Evolutionary conservation across 2,888 invertebrate genomes (phyloP), one percentile per base, ranked within the genome.

Genomic region (Himalopsyche kuldschensis): DNA sequence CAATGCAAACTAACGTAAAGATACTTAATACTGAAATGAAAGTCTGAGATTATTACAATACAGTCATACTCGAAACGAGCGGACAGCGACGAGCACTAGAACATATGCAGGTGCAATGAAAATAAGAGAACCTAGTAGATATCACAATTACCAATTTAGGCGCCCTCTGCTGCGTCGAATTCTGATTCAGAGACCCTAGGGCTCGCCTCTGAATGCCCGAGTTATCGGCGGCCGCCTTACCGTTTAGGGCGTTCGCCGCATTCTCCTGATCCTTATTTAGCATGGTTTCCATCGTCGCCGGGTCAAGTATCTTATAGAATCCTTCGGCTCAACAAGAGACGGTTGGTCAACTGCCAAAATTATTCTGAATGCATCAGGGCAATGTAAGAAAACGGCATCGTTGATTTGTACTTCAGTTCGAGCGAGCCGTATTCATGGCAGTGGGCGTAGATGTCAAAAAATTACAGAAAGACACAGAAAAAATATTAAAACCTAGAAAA

Each of bases 201-300:
- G 94, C 94, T 86, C 94, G 91, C 87, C 95, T 92, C 89, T 94
- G 94, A 87, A 91, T 90, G 84, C 91, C 91, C 86, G 90, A 89
- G 88, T 90, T 91, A 86, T 93, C 93, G 24, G 20, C 27, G 55
- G 55, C 48, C 41, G 80, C 77, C 79, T 84, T 84, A 6, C 24
- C 63, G 31, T 46, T 30, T n/a, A 79, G 10, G 20, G 27, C 47
- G 17, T 69, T 31, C 35, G 79, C 27, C 85, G 91, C 91, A 90
- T 96, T 96, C 90, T 96, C 96, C 89, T 95, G 94, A 90, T 96
- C 96, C 90, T 95, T 94, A 90, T 94, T 69, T 30, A 69, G 27
- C 8, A 69, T 69, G 15, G 69, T 69, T 3, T 69, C 69, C 69
- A 69, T 69, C 15, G 27, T 69, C 27, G 55, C 69, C 15, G 27